Percentiles rank a stretch among this genome's conserved stretches.
Conservation (phyloP, 92 coral and sea anemone genomes). For the Epizoanthus ramosus region DNA sequence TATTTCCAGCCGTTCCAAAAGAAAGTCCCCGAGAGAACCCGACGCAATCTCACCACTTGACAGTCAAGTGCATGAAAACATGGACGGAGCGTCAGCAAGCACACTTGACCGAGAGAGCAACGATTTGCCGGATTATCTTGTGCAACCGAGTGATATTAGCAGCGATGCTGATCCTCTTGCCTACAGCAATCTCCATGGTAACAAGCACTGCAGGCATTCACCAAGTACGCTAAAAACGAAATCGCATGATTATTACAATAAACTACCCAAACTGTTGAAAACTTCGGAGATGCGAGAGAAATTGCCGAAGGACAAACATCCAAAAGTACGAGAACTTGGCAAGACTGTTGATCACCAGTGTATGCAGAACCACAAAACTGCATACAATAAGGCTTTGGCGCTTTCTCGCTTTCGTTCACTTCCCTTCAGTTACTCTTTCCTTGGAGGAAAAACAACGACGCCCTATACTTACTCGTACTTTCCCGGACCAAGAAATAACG, state of each 20-base stretch:
- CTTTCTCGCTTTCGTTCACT: conserved; percentile 76
- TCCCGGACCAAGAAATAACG: conserved; percentile 59
- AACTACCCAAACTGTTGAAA: conserved; percentile 71
- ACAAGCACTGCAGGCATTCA: conserved; percentile 73
- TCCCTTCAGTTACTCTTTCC: conserved; percentile 54
- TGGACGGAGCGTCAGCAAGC: not conserved
- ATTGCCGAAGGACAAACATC: conserved; percentile 42
- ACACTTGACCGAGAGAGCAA: not conserved
- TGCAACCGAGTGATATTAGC: conserved; percentile 16
- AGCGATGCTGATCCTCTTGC: conserved; percentile 32
- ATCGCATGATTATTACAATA: conserved; percentile 70
- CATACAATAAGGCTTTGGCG: conserved; percentile 77
- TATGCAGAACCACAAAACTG: conserved; percentile 69
- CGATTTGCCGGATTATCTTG: not conserved
- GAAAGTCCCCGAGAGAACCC: no score
- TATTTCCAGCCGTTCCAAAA: not conserved
- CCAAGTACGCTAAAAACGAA: conserved; percentile 41
- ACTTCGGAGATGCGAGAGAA: conserved; percentile 75
- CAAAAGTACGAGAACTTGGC: conserved; percentile 32
- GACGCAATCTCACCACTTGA: not conserved
- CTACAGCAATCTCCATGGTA: conserved; percentile 48
- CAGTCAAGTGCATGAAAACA: not conserved
- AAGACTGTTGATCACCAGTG: conserved; percentile 60
- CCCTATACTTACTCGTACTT: conserved; percentile 72
- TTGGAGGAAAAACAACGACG: conserved; percentile 53